Evolutionary conservation across 1,140 invertebrate genomes (phyloP), one percentile per base, ranked within the genome.

Genomic region (Venturia canescens): DNA sequence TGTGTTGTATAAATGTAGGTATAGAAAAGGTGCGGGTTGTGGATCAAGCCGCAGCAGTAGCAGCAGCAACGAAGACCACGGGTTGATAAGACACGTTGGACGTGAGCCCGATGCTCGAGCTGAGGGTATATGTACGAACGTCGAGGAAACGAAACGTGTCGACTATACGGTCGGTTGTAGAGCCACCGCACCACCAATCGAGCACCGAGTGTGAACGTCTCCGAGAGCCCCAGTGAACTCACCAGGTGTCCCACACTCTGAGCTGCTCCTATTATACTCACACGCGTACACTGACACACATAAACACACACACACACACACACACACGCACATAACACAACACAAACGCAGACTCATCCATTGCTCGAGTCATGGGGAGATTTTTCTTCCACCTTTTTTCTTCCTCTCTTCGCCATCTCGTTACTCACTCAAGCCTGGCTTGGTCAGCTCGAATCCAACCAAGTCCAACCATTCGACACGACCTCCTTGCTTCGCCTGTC

Each of bases 341-440:
- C n/a, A n/a, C n/a, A n/a, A n/a, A 66, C 31, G 21, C 34, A 67
- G 38, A 29, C 76, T 29, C 38, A 78, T 21, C 38, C 38, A 70
- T 44, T 50, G 34, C 38, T 26, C 69, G 38, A n/a, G 29, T 16
- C 66, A 69, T 53, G 50, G 27, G 44, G 50, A 60, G 26, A 69
- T 70, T 69, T 77, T 77, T 60, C 60, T 63, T 77, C 38, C 21
- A 38, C 16, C 34, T 66, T 60, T 63, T 77, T 66, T 77, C 34
- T 27, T 60, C 23, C 16, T 76, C 26, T 27, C 27, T 76, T 60
- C 26, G 48, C 44, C 57, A 57, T 53, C 53, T 60, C 74, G 48
- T 57, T 76, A 57, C 75, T 77, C 57, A 23, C 38, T 34, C 44
- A 31, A 63, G 16, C 48, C 16, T 69, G 66, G 26, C 75, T 69